phyloP scores from a whole-genome alignment of 2,113 vertebrate species.

The Podilymbus podiceps region DNA sequence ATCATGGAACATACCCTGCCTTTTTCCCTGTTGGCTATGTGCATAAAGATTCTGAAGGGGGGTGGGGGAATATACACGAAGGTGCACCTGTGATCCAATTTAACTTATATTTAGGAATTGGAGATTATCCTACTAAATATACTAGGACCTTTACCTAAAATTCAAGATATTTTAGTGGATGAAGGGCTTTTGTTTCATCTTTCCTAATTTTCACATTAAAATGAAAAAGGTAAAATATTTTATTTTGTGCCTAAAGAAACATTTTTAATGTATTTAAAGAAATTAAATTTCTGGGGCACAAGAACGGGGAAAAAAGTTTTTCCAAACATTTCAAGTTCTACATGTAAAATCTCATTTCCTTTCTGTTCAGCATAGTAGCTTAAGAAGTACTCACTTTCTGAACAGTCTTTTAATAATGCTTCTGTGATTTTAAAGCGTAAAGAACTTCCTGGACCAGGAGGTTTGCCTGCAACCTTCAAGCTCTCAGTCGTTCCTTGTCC shows the following conservation, averaged over 20 bases:
- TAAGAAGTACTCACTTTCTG: conserved; percentile 85
- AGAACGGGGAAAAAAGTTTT: not conserved
- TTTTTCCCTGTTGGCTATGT: not conserved
- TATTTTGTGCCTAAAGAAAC: not conserved
- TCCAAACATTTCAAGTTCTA: not conserved
- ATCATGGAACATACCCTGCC: not conserved
- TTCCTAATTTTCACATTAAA: not conserved
- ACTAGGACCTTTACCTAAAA: no score
- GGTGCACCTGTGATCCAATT: not conserved
- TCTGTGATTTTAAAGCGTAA: conserved; percentile 98
- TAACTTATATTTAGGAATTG: not conserved
- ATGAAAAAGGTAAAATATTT: not conserved
- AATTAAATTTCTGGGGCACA: not conserved
- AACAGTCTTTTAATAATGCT: conserved; percentile 92
- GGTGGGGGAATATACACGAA: not conserved
- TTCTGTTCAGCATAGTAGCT: not conserved
- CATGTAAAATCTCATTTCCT: not conserved
- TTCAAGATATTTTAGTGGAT: not conserved
- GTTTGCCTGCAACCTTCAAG: conserved; percentile 88
- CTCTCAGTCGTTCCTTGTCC: conserved; percentile 92
- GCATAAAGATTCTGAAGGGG: not conserved
- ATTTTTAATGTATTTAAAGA: not conserved
- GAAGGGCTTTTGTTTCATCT: not conserved
- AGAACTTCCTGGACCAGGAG: conserved; percentile 87
- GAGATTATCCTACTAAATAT: not conserved